phyloP scores from a whole-genome alignment of 2,797 vertebrate species.

The Falco biarmicus region DNA sequence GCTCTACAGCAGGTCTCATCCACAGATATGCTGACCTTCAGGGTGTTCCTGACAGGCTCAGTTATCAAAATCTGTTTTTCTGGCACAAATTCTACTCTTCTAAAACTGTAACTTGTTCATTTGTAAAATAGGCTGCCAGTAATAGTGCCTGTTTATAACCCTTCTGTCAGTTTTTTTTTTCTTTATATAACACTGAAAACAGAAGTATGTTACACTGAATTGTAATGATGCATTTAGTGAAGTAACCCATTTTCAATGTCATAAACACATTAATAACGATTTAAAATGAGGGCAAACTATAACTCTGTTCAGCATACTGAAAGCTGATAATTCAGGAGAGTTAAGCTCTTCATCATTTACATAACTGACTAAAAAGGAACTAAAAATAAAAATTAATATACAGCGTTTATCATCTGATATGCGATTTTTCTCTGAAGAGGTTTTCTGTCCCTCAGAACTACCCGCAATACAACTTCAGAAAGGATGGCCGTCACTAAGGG shows the following conservation, averaged over 20 bases:
- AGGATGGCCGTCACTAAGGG: not conserved
- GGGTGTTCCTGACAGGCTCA: conserved; percentile 65
- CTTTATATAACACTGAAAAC: not conserved
- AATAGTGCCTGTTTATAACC: conserved; percentile 31
- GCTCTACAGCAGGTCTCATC: conserved; percentile 46
- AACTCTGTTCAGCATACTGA: not conserved
- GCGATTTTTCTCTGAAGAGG: not conserved
- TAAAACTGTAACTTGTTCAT: conserved; percentile 41
- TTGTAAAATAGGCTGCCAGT: not conserved
- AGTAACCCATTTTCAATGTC: not conserved
- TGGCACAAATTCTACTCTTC: conserved; percentile 46
- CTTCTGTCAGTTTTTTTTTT: not conserved
- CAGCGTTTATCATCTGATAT: not conserved
- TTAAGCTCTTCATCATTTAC: not conserved
- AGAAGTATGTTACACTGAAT: not conserved
- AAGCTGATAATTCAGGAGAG: not conserved
- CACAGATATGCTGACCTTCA: conserved; percentile 70
- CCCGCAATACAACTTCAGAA: not conserved
- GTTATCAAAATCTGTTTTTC: conserved; percentile 69
- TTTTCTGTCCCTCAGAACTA: not conserved
- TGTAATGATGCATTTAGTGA: not conserved
- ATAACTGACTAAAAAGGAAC: not conserved
- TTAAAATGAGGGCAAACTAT: conserved; percentile 20
- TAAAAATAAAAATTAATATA: not conserved
- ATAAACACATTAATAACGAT: not conserved